Percentiles rank a stretch among this genome's conserved stretches.
These are phyloP conservation scores for Hiodon tergisus DNA, from an alignment of 2,113 vertebrate species.

Conservation along the genomic window DNA sequence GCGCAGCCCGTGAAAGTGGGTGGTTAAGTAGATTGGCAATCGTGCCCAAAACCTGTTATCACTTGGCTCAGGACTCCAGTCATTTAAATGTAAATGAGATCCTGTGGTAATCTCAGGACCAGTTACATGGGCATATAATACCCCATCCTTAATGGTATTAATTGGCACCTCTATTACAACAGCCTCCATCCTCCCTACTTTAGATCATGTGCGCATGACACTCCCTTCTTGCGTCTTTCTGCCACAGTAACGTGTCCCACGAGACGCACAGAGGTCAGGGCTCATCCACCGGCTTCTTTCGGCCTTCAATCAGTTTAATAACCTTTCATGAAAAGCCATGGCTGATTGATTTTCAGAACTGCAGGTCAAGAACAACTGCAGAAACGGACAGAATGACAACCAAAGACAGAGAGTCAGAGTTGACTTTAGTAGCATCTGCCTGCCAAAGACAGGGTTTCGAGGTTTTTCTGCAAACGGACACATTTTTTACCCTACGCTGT, in stretches of 20 bases:
- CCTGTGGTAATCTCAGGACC: constrained; percentile 1
- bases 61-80: constrained; percentile 54
- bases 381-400: not conserved
- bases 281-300: not conserved
- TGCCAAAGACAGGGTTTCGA: too few species aligned
- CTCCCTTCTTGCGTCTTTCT: not conserved
- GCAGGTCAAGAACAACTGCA: not conserved
- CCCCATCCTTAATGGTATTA: not conserved
- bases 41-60: constrained; percentile 56
- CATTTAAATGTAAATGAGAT: constrained; percentile 50
- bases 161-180: constrained; percentile 6
- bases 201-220: not conserved
- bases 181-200: not conserved
- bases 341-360: not conserved
- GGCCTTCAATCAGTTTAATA: not conserved
- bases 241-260: not conserved
- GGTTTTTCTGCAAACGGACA: not conserved
- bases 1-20: constrained; percentile 54
- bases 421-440: not conserved
- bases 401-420: not conserved
- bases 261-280: not conserved
- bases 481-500: not conserved
- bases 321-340: not conserved
- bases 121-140: constrained; percentile 2
- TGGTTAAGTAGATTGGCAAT: constrained; percentile 62